phyloP scores from a whole-genome alignment of 2,797 vertebrate species.

The Petrocephalus schoutedeni region DNA sequence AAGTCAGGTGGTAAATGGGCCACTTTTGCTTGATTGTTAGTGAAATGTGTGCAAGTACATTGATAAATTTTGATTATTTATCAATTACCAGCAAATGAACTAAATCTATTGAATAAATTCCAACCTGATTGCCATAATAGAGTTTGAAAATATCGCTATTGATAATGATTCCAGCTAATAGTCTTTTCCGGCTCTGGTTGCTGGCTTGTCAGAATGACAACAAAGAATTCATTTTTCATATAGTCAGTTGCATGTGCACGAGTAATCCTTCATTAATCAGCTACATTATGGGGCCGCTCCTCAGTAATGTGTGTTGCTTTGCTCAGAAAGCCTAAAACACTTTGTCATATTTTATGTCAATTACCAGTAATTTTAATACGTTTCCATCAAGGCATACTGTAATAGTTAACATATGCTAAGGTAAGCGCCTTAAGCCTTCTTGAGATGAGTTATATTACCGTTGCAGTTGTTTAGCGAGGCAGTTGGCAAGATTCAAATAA shows the following conservation, averaged over 20 bases:
- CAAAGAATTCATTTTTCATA: constrained; percentile 98
- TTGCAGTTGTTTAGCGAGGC: constrained; percentile 69
- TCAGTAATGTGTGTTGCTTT: constrained; percentile 83
- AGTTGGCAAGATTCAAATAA: constrained; percentile 87
- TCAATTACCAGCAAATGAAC: constrained; percentile 98
- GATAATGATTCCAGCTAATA: constrained; percentile 98
- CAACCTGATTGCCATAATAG: constrained; percentile 96
- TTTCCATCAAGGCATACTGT: constrained; percentile 89
- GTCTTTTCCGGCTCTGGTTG: constrained; percentile 91
- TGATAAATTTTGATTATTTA: constrained; percentile 99
- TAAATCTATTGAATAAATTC: constrained; percentile 98
- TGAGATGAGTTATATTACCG: constrained; percentile 85
- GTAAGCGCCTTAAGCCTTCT: constrained; percentile 75
- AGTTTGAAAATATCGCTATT: constrained; percentile 99
- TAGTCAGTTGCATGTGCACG: constrained; percentile 84
- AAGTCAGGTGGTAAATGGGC: constrained; percentile 99
- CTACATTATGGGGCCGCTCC: constrained; percentile 85
- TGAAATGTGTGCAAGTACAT: constrained; percentile 97
- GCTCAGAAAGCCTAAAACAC: constrained; percentile 87
- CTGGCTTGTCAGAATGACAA: constrained; percentile 86
- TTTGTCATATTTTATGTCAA: constrained; percentile 99
- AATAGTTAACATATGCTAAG: constrained; percentile 90
- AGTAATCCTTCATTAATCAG: constrained; percentile 98
- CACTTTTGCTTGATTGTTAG: constrained; percentile 99
- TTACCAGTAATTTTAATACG: constrained; percentile 91